Base-by-base conservation (phyloP, 2,797 vertebrate genomes). In the Acanthornis magna region DNA sequence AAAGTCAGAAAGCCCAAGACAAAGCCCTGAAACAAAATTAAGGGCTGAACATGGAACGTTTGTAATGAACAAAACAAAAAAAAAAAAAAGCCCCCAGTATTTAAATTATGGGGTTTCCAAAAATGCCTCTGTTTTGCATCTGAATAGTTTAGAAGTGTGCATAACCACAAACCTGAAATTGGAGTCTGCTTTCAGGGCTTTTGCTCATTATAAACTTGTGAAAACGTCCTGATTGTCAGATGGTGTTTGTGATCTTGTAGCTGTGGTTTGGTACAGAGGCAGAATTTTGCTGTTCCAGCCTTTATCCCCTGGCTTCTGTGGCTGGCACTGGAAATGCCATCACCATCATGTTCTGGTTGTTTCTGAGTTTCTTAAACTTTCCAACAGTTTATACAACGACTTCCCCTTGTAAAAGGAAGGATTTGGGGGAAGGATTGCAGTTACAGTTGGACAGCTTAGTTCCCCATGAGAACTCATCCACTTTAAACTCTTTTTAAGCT, bases 191-290 rank as follows among this genome's bases (percentile, higher is more conserved):
- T 81, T 78, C 18, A 70, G 32, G 36, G 18, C 8, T 70, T 88
- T 62, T 74, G 20, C 4, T 48, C 25, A 5, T 45, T 45, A 16
- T 14, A 54, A 47, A 30, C 2, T 10, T n/a, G n/a, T 9, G 20
- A n/a, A 75, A 40, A 11, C 9, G 14, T 38, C 12, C 5, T 21
- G 22, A 22, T 45, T 42, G 29, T 58, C 26, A 47, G 23, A 14
- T 27, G 3, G 4, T 30, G 4, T 51, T 74, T 76, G 58, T 42
- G 25, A 26, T 29, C 5, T 17, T 5, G 10, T 27, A 18, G 6
- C 4, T 3, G 1, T 14, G 36, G 4, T 25, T 80, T 58, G 1
- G 5, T 42, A 5, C 0, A 17, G 29, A 85, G 65, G 26, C 9
- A 89, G 42, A 63, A 76, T 76, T 73, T 54, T 19, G 2, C 27